Evolutionary conservation across 2,888 invertebrate species (phyloP).

Genomic region (Polyploca ridens): DNA sequence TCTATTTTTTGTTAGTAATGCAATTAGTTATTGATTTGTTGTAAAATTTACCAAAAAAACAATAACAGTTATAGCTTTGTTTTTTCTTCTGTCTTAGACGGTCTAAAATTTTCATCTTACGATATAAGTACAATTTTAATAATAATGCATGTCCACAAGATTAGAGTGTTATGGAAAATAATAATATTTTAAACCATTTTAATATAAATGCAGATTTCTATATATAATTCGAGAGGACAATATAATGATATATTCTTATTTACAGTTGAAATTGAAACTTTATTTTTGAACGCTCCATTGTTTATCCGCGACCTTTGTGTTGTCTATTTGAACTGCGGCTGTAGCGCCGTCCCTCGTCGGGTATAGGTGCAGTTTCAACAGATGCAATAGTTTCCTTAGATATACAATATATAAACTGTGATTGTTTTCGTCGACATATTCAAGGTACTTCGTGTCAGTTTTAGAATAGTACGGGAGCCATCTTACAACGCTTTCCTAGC

Average conservation of each 20-base stretch:
- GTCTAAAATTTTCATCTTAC: slow-evolving; percentile 73
- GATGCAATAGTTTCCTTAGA: slow-evolving; percentile 39
- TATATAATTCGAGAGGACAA: slow-evolving; percentile 79
- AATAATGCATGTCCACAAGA: slow-evolving; percentile 75
- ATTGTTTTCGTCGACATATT: slow-evolving; percentile 66
- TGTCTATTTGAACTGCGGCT: slow-evolving; percentile 29
- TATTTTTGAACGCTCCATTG: slow-evolving; percentile 56
- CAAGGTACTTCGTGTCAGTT: slow-evolving; percentile 62
- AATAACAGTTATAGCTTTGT: neutral
- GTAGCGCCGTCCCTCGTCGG: slow-evolving; percentile 18
- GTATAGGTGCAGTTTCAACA: neutral
- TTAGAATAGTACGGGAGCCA: slow-evolving; percentile 36
- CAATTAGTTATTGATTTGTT: slow-evolving; percentile 58
- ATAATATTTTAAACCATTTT: slow-evolving; percentile 77
- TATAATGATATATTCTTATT: slow-evolving; percentile 80
- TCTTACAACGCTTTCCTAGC: slow-evolving; percentile 31
- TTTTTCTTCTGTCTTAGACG: slow-evolving; percentile 43
- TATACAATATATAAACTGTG: slow-evolving; percentile 61
- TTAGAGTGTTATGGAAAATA: slow-evolving; percentile 56
- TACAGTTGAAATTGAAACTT: slow-evolving; percentile 64
- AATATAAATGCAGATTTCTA: slow-evolving; percentile 70
- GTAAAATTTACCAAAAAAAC: slow-evolving; percentile 28
- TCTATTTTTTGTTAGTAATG: slow-evolving; percentile 55
- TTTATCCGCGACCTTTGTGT: slow-evolving; percentile 36
- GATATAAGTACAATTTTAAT: slow-evolving; percentile 79